Percentiles rank a stretch among this genome's conserved stretches.
These are phyloP conservation scores for Liopterus haemorrhoidalis DNA, from an alignment of 2,888 invertebrate species.

Conservation along the genomic window DNA sequence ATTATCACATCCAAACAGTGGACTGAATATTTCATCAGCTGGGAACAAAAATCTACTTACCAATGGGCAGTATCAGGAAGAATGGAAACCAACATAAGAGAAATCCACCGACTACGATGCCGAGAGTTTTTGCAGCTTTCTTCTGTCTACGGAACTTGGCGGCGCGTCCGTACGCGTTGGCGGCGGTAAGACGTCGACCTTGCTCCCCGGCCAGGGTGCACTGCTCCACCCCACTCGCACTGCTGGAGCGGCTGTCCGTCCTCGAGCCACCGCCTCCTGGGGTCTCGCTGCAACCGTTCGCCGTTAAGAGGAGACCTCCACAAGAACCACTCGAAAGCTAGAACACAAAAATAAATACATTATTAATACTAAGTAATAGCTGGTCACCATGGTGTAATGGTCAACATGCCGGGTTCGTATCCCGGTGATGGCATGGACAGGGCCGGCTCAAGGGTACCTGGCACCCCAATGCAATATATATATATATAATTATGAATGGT, in stretches of 20 bases:
- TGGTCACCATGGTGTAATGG: too few species aligned
- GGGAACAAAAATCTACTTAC: too few species aligned
- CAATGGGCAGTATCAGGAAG: constrained; percentile 59
- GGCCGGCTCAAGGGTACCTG: too few species aligned
- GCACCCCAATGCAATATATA: too few species aligned
- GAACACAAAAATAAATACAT: too few species aligned
- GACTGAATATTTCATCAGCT: too few species aligned
- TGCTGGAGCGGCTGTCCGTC: constrained; percentile 15
- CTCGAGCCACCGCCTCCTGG: not conserved
- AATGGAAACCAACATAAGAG: constrained; percentile 65
- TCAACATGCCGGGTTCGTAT: too few species aligned
- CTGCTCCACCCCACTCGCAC: constrained; percentile 11
- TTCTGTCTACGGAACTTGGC: constrained; percentile 55
- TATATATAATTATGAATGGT: too few species aligned
- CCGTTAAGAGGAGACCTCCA: constrained; percentile 13
- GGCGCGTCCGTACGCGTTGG: constrained; percentile 37
- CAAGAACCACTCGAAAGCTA: constrained; percentile 18
- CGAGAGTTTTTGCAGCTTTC: constrained; percentile 60
- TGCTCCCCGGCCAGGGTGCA: constrained; percentile 20
- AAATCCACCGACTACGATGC: constrained; percentile 60
- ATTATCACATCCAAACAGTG: too few species aligned
- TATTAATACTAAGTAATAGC: too few species aligned
- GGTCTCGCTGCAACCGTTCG: constrained; percentile 7
- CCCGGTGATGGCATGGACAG: too few species aligned
- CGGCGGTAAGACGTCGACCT: constrained; percentile 22